A percentile compares a stretch with the other conserved stretches of the same genome.
Evolutionary conservation across 1,140 invertebrate species (phyloP).

Genomic region (Pachypeltis micranthus): DNA sequence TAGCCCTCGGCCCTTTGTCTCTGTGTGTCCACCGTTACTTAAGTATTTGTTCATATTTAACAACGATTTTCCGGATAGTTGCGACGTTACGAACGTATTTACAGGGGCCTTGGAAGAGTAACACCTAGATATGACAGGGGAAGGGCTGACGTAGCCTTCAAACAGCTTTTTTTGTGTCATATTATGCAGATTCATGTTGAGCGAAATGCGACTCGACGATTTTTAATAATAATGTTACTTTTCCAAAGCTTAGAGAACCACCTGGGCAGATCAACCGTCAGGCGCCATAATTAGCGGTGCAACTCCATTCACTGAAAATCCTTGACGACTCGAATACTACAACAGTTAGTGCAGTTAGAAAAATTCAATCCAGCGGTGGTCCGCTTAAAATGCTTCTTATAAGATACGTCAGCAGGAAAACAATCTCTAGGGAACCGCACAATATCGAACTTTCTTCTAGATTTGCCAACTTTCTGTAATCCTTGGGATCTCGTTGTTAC

Average conservation of each 20-base stretch:
- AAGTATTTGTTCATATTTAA: neutral
- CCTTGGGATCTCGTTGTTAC: neutral
- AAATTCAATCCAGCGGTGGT: neutral
- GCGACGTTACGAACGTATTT: neutral
- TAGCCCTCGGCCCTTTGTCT: neutral
- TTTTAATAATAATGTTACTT: neutral
- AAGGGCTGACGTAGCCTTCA: neutral
- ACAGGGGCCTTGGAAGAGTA: constrained; percentile 1
- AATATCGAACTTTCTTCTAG: neutral
- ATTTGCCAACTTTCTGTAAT: neutral
- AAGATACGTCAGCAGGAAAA: neutral
- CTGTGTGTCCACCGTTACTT: neutral
- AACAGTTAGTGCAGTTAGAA: no score
- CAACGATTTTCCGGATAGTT: neutral
- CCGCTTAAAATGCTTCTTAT: neutral
- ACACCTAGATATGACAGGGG: neutral
- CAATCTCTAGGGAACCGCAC: neutral
- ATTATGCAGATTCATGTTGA: neutral
- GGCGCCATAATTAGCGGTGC: no score
- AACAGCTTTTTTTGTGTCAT: neutral
- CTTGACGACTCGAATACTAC: no score
- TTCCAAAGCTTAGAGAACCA: neutral
- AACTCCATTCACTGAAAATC: neutral
- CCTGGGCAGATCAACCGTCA: no score
- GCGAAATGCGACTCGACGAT: no score